Evolutionary conservation across 2,888 invertebrate species (phyloP).

Genomic region (Digitonthophagus gazella): DNA sequence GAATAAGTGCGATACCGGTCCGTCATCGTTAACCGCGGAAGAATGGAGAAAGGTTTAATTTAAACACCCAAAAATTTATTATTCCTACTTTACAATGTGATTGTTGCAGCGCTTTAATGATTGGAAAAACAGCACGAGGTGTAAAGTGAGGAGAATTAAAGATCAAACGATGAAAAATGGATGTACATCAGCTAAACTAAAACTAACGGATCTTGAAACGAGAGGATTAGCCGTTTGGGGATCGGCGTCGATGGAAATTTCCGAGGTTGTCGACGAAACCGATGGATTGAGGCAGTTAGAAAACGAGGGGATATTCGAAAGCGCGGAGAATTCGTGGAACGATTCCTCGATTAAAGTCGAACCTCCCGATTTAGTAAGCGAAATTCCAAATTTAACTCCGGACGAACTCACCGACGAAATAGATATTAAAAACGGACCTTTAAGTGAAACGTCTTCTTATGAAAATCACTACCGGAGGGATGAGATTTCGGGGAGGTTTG

Average conservation of each 20-base stretch:
- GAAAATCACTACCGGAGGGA: background rate
- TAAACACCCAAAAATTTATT: background rate
- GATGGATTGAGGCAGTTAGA: background rate
- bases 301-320: background rate
- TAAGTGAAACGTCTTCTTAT: background rate
- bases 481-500: background rate
- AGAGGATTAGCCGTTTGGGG: background rate
- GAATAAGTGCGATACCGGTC: background rate
- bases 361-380: background rate
- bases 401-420: background rate
- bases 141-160: background rate
- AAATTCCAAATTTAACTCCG: background rate
- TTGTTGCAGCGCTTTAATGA: background rate
- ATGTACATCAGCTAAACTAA: background rate
- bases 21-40: background rate
- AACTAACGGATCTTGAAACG: constrained; percentile 1
- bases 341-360: background rate
- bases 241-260: background rate
- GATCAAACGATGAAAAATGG: background rate
- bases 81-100: background rate
- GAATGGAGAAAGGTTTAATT: background rate
- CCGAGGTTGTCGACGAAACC: background rate
- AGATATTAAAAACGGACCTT: background rate
- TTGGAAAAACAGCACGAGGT: background rate
- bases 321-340: background rate